A percentile compares a stretch with the other conserved stretches of the same genome.
phyloP scores from a whole-genome alignment of 2,113 vertebrate genomes.

The Ibidorhyncha struthersii region DNA sequence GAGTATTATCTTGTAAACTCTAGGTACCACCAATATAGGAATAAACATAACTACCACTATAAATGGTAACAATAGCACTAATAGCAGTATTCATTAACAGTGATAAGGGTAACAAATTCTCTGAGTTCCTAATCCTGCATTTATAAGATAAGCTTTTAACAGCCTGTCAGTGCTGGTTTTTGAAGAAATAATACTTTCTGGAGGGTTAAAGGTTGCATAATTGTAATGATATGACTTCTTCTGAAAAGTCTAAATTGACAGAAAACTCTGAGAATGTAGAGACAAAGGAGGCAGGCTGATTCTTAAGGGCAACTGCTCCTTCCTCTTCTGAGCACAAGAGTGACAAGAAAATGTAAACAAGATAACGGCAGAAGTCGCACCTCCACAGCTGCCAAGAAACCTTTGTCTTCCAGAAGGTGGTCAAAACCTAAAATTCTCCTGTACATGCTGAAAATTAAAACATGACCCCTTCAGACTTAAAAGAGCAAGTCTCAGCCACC shows the following conservation, averaged over 20 bases:
- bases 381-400: not conserved
- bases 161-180: not conserved
- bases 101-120: not conserved
- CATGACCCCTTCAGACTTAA: not conserved
- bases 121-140: not conserved
- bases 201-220: not conserved
- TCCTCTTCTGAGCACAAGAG: not conserved
- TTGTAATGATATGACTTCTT: not conserved
- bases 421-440: not conserved
- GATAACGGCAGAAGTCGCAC: not conserved
- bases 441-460: not conserved
- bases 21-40: not conserved
- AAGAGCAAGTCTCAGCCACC: not conserved
- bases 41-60: not conserved
- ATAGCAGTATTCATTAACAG: not conserved
- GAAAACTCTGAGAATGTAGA: not conserved
- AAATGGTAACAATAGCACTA: not conserved
- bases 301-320: not conserved
- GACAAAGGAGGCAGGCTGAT: not conserved
- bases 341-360: not conserved
- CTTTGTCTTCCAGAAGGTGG: not conserved
- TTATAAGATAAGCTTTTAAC: not conserved
- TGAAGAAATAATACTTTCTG: not conserved
- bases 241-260: not conserved
- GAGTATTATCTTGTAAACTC: not conserved